A percentile compares a stretch with the other conserved stretches of the same genome.
Evolutionary conservation across 2,113 vertebrate species (phyloP).

Genomic region (Oncorhynchus kisutch): DNA sequence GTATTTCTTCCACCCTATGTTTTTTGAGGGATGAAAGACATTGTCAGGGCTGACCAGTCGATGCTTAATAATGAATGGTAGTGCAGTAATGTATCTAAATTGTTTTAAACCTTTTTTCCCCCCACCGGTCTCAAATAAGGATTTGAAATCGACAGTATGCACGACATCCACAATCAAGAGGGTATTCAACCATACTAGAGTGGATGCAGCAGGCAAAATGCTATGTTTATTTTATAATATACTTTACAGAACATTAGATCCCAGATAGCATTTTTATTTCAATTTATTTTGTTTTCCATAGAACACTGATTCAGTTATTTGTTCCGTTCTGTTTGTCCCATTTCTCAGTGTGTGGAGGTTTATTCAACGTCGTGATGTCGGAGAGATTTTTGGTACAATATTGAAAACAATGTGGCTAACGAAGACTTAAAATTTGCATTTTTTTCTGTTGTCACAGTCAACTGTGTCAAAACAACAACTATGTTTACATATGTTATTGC

Average conservation of each 20-base stretch:
- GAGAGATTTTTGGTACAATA: constrained; percentile 65
- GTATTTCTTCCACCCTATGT: constrained; percentile 14
- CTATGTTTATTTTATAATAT: constrained; percentile 23
- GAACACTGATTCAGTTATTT: constrained; percentile 16
- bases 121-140: constrained; percentile 34
- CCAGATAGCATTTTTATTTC: constrained; percentile 36
- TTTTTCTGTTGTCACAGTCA: constrained; percentile 86
- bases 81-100: constrained; percentile 40
- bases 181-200: constrained; percentile 42
- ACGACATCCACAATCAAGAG: constrained; percentile 54
- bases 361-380: constrained; percentile 62
- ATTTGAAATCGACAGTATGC: constrained; percentile 41
- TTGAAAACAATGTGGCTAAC: constrained; percentile 71
- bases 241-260: constrained; percentile 22
- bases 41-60: constrained; percentile 38
- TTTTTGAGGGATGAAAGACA: constrained; percentile 13
- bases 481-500: constrained; percentile 97
- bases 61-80: constrained; percentile 36
- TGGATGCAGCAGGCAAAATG: constrained; percentile 46
- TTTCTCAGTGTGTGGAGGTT: constrained; percentile 29
- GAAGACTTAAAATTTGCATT: constrained; percentile 76
- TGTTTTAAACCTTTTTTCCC: constrained; percentile 23
- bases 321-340: constrained; percentile 1
- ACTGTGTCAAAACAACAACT: constrained; percentile 85
- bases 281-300: constrained; percentile 10